Conservation (phyloP, 1,140 invertebrate species). For the Ectropis grisescens region DNA sequence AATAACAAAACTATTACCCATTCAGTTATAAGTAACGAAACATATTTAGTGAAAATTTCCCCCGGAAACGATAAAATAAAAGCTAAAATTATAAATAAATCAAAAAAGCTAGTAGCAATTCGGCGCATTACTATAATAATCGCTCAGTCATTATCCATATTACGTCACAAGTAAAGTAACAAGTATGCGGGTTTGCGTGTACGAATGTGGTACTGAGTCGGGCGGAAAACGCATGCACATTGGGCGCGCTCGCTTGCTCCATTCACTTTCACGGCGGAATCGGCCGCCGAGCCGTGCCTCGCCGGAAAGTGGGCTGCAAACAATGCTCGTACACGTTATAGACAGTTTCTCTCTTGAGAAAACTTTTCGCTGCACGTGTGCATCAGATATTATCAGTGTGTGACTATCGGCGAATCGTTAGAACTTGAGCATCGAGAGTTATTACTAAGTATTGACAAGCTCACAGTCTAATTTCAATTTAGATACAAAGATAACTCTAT, state of each 20-base stretch:
- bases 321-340: slow-evolving; percentile 50
- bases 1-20: too few species aligned
- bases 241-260: slow-evolving; percentile 34
- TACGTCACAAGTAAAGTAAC: slow-evolving; percentile 18
- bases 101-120: too few species aligned
- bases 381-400: slow-evolving; percentile 15
- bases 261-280: slow-evolving; percentile 57
- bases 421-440: background rate
- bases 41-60: too few species aligned
- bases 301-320: slow-evolving; percentile 58
- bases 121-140: too few species aligned
- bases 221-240: slow-evolving; percentile 39
- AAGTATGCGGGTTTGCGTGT: slow-evolving; percentile 30
- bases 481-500: too few species aligned
- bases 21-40: too few species aligned
- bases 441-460: too few species aligned
- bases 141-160: too few species aligned
- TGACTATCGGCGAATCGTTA: slow-evolving; percentile 4
- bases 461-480: too few species aligned
- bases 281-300: slow-evolving; percentile 20
- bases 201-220: slow-evolving; percentile 32
- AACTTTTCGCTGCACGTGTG: slow-evolving; percentile 31
- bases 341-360: slow-evolving; percentile 57
- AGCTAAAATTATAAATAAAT: too few species aligned
- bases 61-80: too few species aligned